These are phyloP conservation scores for Andrena trimmerana DNA, from an alignment of 2,888 invertebrate species.

Conservation along the genomic window DNA sequence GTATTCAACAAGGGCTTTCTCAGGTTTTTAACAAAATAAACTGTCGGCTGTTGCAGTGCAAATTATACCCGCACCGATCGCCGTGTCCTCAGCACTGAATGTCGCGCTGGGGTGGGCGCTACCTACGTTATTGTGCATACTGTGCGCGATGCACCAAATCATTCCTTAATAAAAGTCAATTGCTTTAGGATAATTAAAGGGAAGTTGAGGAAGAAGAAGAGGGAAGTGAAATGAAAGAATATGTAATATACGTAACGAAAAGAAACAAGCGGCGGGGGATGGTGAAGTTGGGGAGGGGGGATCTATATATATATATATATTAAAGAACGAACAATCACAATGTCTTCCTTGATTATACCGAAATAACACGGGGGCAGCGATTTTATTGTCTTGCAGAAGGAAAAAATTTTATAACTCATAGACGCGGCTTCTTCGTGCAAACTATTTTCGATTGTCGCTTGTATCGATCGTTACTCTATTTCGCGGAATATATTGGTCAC, in stretches of 20 bases:
- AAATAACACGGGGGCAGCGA: constrained; percentile 74
- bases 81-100: constrained; percentile 73
- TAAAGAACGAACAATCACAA: constrained; percentile 76
- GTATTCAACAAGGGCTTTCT: background rate
- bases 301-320: constrained; percentile 50
- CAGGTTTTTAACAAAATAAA: background rate
- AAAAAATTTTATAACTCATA: constrained; percentile 72
- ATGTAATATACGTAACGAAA: constrained; percentile 46
- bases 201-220: background rate
- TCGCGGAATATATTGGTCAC: constrained; percentile 58
- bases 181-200: constrained; percentile 79
- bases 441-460: constrained; percentile 74
- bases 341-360: constrained; percentile 76
- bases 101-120: constrained; percentile 72
- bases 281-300: constrained; percentile 31
- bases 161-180: constrained; percentile 84
- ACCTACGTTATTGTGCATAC: constrained; percentile 74
- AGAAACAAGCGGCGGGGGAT: constrained; percentile 27
- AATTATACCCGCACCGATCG: constrained; percentile 71
- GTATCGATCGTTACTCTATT: constrained; percentile 67
- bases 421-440: constrained; percentile 74
- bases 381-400: constrained; percentile 72
- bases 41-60: constrained; percentile 73
- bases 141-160: constrained; percentile 77
- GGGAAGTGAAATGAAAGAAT: constrained; percentile 9